Conservation (phyloP, 2,797 vertebrate species). For the Neoniphon sammara region DNA sequence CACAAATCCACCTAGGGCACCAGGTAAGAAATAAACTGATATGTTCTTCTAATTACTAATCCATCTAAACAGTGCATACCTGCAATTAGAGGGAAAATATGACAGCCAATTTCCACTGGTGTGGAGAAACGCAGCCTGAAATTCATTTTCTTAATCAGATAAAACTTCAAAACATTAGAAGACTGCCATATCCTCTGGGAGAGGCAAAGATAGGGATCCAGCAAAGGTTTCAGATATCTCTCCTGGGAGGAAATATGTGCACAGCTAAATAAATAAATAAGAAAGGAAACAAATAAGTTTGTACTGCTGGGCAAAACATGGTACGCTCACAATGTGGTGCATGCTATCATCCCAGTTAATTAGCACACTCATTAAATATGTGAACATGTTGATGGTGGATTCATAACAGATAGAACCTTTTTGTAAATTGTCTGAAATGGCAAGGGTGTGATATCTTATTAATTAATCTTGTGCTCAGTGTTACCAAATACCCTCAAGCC, state of each 20-base stretch:
- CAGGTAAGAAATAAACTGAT: not conserved
- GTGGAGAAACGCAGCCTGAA: conserved; percentile 56
- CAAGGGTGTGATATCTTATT: conserved; percentile 79
- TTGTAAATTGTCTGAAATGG: conserved; percentile 77
- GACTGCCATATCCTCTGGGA: conserved; percentile 58
- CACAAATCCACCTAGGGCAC: not conserved
- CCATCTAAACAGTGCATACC: conserved; percentile 33
- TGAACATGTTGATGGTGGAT: conserved; percentile 75
- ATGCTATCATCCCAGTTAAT: conserved; percentile 73
- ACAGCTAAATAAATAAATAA: conserved; percentile 70
- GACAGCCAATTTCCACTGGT: conserved; percentile 57
- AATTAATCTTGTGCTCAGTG: conserved; percentile 78
- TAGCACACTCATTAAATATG: conserved; percentile 76
- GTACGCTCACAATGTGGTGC: conserved; percentile 54
- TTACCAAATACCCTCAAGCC: conserved; percentile 74
- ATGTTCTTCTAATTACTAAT: conserved; percentile 44
- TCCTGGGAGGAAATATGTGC: conserved; percentile 68
- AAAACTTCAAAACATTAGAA: conserved; percentile 70
- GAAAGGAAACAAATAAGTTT: conserved; percentile 66
- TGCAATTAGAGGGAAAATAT: conserved; percentile 55
- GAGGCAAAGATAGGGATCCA: conserved; percentile 65
- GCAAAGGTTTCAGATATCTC: conserved; percentile 63
- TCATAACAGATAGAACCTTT: conserved; percentile 54
- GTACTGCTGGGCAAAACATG: conserved; percentile 71
- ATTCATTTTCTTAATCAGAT: conserved; percentile 77